Conservation (phyloP, 2,797 vertebrate species). For the Chaetodon trifasciatus region DNA sequence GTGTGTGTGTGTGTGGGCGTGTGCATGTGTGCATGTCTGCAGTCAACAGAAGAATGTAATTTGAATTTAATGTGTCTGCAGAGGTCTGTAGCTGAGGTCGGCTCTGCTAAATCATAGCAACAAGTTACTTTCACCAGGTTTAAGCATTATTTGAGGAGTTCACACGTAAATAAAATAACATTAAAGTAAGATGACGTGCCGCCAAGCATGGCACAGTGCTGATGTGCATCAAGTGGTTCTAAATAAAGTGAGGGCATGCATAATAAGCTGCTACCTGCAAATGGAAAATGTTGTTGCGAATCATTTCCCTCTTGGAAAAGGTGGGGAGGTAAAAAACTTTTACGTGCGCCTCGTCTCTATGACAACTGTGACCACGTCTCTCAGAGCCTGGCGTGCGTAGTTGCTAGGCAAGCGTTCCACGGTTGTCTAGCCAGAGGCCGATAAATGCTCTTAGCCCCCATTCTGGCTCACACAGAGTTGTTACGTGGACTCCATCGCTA, state of each 20-base stretch:
- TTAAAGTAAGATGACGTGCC: neutral
- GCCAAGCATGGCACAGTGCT: neutral
- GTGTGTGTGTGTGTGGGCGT: neutral
- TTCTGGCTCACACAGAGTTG: slow-evolving; percentile 8
- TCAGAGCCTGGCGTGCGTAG: slow-evolving; percentile 21
- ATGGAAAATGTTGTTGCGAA: slow-evolving; percentile 28
- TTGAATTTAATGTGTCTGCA: neutral
- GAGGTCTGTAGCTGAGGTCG: neutral
- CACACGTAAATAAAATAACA: neutral
- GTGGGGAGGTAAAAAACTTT: slow-evolving; percentile 31
- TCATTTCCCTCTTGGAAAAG: slow-evolving; percentile 25
- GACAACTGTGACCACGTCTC: slow-evolving; percentile 68
- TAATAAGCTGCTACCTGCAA: slow-evolving; percentile 23
- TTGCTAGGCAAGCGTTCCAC: slow-evolving; percentile 65
- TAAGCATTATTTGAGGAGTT: neutral
- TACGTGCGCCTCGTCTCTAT: slow-evolving; percentile 61
- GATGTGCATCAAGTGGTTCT: slow-evolving; percentile 20
- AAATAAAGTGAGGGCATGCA: slow-evolving; percentile 10
- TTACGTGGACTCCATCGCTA: neutral
- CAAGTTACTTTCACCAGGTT: neutral
- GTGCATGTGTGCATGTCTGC: neutral
- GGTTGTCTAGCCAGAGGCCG: slow-evolving; percentile 13
- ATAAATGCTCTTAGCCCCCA: slow-evolving; percentile 33
- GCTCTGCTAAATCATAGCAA: neutral
- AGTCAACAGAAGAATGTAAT: neutral